Base-by-base conservation (phyloP, 2,888 invertebrate genomes). In the Drosophila monieri region DNA sequence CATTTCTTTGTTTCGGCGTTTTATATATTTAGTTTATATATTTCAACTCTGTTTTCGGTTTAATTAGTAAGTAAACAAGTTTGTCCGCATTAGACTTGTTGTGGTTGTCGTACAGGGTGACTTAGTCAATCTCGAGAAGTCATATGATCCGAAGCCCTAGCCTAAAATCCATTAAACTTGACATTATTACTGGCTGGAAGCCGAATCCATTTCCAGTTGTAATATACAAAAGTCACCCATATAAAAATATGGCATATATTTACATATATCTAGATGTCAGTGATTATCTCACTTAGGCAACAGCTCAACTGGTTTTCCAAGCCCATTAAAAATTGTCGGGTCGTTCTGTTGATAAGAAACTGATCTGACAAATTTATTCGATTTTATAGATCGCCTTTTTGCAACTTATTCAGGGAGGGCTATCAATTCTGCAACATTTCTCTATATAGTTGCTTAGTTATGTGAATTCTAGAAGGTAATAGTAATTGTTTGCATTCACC, bases 31-130 rank as follows among this genome's bases (percentile, higher is more conserved):
- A 49, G 39, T 55, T 43, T 71, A 56, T 49, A 44, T 71, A 32
- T 57, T 48, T 54, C 46, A 43, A 41, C 68, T 65, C 37, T 39
- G 47, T 46, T 59, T 44, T 62, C 41, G 62, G 64, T 57, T 59
- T 58, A 32, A 60, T 76, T 23, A 74, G 51, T 59, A 65, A 51
- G 46, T 56, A 78, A 81, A 81, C 80, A 70, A 70, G 80, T 81
- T 81, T 77, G 23, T 49, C 60, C 12, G 55, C 72, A 46, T 74
- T 66, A 69, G 76, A 80, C 76, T 53, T 60, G 76, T 55, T 69
- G 49, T 44, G 68, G 51, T n/a, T 35, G 21, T n/a, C 39, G 64
- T 73, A 78, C 78, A 78, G 80, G 76, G 80, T 83, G 80, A 6
- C 57, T 8, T 8, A 18, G 27, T 25, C 39, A 1, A 18, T 35